Evolutionary conservation across 2,797 vertebrate genomes (phyloP), one percentile per base, ranked within the genome.

Genomic region (Chromobotia macracanthus): DNA sequence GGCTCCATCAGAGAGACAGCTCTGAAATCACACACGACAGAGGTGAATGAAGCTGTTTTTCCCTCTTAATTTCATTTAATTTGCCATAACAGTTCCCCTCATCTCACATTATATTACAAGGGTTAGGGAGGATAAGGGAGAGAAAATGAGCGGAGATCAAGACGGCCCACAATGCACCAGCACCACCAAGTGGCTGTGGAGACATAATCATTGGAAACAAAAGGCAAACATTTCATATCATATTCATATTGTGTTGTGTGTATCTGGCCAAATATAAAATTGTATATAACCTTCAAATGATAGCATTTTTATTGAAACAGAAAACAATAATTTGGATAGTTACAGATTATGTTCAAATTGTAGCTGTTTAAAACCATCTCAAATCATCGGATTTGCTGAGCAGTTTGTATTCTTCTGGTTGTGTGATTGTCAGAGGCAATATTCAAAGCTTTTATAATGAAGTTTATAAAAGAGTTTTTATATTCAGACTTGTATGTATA

Each of bases 31-130:
- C 73, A 74, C 87, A 89, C 76, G 84, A 90, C 89, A 92, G 90
- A 93, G 90, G 91, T 94, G 92, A 94, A 94, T 89, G 87, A 91
- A 94, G 91, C 89, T 90, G 89, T 91, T 86, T 50, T 90, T 90
- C 82, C 91, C 84, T 91, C 88, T 93, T 93, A 93, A 93, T 95
- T 94, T 95, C 90, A 91, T 91, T 93, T 94, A 93, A 95, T 91
- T 93, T 86, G 31, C 85, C 67, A 6, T 90, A 92, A 91, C 90
- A 90, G 87, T 89, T 91, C 88, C 90, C 87, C 90, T 90, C 88
- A 89, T 90, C 90, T 90, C 86, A 83, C 85, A 91, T 92, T 89
- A 91, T 88, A 88, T 87, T 89, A 82, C 87, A 88, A 85, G 86
- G 80, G 73, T 72, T 70, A 58, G 60, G 5, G 63, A 72, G 53